Conservation (phyloP, 37 sponge, comb jelly and placozoan genomes). For the Spongia lamella region DNA sequence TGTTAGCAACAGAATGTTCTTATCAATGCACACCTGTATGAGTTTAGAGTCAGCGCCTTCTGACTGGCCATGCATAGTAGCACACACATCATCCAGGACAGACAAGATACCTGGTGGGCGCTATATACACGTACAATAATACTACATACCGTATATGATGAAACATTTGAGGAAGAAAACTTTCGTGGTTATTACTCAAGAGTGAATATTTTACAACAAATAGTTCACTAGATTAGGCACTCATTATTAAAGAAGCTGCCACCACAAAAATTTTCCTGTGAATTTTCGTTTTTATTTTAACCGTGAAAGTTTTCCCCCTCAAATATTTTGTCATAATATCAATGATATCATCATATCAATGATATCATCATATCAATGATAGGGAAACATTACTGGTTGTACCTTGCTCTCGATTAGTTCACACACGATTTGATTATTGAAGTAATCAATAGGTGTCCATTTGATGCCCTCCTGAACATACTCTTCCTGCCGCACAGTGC, state of each 20-base stretch:
- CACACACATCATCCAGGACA: slow-evolving; percentile 94
- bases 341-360: not conserved
- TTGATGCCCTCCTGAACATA: slow-evolving; percentile 95
- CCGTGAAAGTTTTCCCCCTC: too few relatives aligned
- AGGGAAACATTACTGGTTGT: not conserved
- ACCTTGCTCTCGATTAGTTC: slow-evolving; percentile 96
- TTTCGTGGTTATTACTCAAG: too few relatives aligned
- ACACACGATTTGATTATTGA: slow-evolving; percentile 98
- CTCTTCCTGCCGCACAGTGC: slow-evolving; percentile 73
- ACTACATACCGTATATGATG: not conserved
- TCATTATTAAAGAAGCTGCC: too few relatives aligned
- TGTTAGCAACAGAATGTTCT: not conserved
- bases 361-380: not conserved
- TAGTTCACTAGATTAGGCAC: not conserved
- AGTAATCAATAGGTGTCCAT: slow-evolving; percentile 96
- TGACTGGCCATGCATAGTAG: slow-evolving; percentile 93
- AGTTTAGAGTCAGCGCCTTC: slow-evolving; percentile 95
- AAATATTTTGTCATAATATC: not conserved
- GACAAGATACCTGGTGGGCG: slow-evolving; percentile 95
- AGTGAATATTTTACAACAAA: not conserved
- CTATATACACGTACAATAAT: slow-evolving; percentile 36
- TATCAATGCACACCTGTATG: slow-evolving; percentile 64
- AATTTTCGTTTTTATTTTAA: too few relatives aligned
- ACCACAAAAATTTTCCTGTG: too few relatives aligned
- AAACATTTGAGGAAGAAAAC: too few relatives aligned